Conservation (phyloP, 2,113 vertebrate genomes). For the Solea solea region DNA sequence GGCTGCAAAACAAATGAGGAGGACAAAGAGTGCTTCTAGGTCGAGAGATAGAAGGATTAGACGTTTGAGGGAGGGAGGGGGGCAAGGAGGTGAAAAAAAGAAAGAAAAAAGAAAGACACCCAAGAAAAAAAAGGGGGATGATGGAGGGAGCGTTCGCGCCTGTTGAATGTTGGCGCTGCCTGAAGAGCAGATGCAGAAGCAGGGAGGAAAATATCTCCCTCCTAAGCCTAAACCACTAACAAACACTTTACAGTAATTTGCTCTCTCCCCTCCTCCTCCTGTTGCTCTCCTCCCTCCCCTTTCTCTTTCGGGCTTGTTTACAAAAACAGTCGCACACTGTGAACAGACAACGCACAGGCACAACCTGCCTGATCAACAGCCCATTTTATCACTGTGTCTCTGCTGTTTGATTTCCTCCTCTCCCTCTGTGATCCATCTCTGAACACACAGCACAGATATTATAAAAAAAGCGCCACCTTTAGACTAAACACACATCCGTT, state of each 20-base stretch:
- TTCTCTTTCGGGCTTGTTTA: conserved; percentile 69
- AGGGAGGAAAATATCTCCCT: conserved; percentile 66
- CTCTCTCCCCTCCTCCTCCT: conserved; percentile 57
- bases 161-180: conserved; percentile 71
- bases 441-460: conserved; percentile 48
- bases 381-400: conserved; percentile 28
- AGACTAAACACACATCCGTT: conserved; percentile 30
- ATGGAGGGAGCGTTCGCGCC: conserved; percentile 69
- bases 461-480: conserved; percentile 28
- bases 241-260: conserved; percentile 73
- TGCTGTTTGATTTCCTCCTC: conserved; percentile 43
- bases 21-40: conserved; percentile 71
- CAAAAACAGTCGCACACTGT: conserved; percentile 69
- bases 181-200: conserved; percentile 65
- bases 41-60: conserved; percentile 62
- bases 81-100: not conserved
- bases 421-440: conserved; percentile 20
- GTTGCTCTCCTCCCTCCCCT: conserved; percentile 52
- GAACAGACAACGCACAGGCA: conserved; percentile 56
- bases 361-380: conserved; percentile 55
- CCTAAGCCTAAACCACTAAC: conserved; percentile 65
- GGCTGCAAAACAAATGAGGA: conserved; percentile 50
- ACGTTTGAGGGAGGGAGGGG: conserved; percentile 13
- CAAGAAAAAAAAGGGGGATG: conserved; percentile 2
- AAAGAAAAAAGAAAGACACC: conserved; percentile 28